Base-by-base conservation (phyloP, 1,140 invertebrate species). In the Rhynchophorus ferrugineus region DNA sequence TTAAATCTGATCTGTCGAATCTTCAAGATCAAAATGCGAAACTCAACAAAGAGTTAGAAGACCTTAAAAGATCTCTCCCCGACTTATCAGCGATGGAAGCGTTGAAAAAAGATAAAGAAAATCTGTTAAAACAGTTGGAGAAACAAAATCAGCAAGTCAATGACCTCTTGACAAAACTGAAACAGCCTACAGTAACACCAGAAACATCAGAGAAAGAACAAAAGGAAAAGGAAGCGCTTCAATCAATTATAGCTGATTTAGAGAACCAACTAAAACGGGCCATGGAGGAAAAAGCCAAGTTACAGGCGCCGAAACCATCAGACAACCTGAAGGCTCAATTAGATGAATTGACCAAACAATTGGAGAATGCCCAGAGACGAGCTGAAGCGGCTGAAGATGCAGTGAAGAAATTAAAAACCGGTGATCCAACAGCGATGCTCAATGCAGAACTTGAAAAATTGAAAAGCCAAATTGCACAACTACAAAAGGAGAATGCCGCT, bases 361-460 rank as follows among this genome's bases (percentile, higher is more conserved):
- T 65, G 7, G 57, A 62, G 49, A 51, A 61, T 2, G 49, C 60
- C 33, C 37, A 57, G 45, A 50, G 45, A 45, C 43, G 57, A 3
- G 54, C 54, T 13, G 43, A 54, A n/a, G 16, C 16, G 7, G 50
- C 58, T n/a, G 58, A 60, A 47, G 42, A 46, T 16, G 43, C 49
- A 14, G 14, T 57, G 13, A 21, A 20, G 13, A 56, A 48, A 8
- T 18, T 57, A n/a, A 60, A 60, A 45, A 17, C 43, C 3, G 54
- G 50, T 16, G 54, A 60, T 20, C 54, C 54, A n/a, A 49, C 54
- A 9, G 54, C 46, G 3, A 59, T 56, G 54, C 22, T 57, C 35
- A 60, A 47, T 3, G 47, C 43, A 20, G 44, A 57, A 47, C 37
- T 56, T 7, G 17, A 48, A 13, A 56, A 56, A 33, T 38, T 54